phyloP scores from a whole-genome alignment of 2,888 invertebrate genomes.

The Kryphioiulus occultus region DNA sequence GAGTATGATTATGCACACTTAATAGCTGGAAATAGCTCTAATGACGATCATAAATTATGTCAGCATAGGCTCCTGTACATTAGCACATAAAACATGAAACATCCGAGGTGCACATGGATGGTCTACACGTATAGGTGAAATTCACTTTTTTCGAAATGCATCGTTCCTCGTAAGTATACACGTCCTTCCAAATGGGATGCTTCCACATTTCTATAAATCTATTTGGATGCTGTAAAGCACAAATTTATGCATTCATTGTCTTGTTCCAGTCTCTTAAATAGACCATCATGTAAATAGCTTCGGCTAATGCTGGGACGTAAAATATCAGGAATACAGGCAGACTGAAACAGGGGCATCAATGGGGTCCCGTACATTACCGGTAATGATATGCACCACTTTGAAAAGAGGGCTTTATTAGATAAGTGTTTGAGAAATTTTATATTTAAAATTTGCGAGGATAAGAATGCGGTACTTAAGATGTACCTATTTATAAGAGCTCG shows the following conservation, averaged over 20 bases:
- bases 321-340: not conserved
- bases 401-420: not conserved
- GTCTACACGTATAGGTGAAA: not conserved
- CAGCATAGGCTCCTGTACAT: conserved; percentile 44
- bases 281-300: conserved; percentile 34
- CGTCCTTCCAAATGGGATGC: conserved; percentile 29
- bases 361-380: conserved; percentile 11
- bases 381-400: conserved; percentile 24
- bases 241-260: conserved; percentile 40
- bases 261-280: conserved; percentile 39
- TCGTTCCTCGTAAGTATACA: not conserved
- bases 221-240: conserved; percentile 32
- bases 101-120: not conserved
- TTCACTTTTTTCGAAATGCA: not conserved
- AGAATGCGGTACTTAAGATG: not conserved
- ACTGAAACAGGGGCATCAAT: not conserved
- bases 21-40: conserved; percentile 52
- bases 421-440: not conserved
- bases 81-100: conserved; percentile 46
- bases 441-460: not conserved
- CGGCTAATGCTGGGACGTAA: conserved; percentile 18
- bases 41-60: conserved; percentile 52
- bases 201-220: conserved; percentile 25
- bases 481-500: not conserved
- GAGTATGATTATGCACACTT: conserved; percentile 51